Percentiles rank a stretch among this genome's conserved stretches.
phyloP scores from a whole-genome alignment of 2,888 invertebrate genomes.

The Philonicus albiceps region DNA sequence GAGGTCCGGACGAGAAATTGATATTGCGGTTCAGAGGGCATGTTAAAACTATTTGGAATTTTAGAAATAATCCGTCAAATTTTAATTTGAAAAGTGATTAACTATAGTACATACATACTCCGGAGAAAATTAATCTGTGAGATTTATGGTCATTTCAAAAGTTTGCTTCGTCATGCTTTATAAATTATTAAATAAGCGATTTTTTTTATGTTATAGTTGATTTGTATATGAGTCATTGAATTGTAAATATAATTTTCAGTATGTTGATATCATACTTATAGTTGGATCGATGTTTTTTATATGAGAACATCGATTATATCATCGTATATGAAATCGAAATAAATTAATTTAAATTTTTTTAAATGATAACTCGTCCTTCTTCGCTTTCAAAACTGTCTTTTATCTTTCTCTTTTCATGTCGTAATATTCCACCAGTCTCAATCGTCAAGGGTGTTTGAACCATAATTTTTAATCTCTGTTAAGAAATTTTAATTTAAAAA shows the following conservation, averaged over 20 bases:
- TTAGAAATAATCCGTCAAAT: background rate
- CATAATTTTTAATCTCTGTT: too few species aligned
- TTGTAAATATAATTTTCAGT: background rate
- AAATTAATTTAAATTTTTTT: background rate
- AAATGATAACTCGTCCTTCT: too few species aligned
- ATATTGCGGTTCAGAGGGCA: conserved; percentile 9
- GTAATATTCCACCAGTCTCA: too few species aligned
- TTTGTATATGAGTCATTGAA: background rate
- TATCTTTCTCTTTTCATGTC: too few species aligned
- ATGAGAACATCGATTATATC: background rate
- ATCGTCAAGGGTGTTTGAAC: too few species aligned
- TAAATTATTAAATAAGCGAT: background rate
- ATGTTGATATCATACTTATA: background rate
- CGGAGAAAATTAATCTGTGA: background rate
- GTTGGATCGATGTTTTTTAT: background rate
- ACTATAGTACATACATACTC: too few species aligned
- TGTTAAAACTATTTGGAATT: background rate
- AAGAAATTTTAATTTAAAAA: too few species aligned
- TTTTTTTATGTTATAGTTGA: background rate
- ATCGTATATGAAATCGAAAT: background rate
- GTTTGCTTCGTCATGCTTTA: background rate
- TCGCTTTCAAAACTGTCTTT: too few species aligned
- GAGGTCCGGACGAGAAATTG: background rate
- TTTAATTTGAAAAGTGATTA: background rate
- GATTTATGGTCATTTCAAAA: background rate